Evolutionary conservation across 2,797 vertebrate genomes (phyloP).

Genomic region (Simalia tracyae): DNA sequence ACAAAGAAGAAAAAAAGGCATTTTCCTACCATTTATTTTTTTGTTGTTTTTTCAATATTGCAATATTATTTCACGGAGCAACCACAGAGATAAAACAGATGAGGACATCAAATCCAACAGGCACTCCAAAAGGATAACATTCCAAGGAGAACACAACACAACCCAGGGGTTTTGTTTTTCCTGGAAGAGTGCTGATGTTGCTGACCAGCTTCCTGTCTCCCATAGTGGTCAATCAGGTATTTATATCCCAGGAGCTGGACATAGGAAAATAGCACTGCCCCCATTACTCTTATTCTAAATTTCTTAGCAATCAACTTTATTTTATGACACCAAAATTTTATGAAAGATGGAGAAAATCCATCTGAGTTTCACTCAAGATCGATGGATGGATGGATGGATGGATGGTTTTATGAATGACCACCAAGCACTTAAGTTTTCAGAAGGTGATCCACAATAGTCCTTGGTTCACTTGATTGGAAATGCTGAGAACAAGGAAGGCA

Average conservation of each 20-base stretch:
- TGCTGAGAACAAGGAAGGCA: no score
- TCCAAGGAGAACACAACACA: background rate
- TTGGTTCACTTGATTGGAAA: no score
- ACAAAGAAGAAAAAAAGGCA: slow-evolving; percentile 24
- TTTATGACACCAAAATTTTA: background rate
- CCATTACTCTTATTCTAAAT: background rate
- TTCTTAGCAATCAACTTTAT: background rate
- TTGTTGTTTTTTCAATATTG: background rate
- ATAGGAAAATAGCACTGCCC: background rate
- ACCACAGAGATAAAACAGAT: no score
- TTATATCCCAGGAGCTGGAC: background rate
- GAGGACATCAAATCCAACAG: background rate
- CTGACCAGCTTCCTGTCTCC: background rate
- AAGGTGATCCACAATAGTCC: no score
- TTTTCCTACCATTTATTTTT: background rate
- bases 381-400: no score
- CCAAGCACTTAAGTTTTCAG: no score
- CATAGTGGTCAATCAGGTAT: background rate
- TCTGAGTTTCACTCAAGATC: background rate
- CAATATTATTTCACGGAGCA: background rate
- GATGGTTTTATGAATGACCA: no score
- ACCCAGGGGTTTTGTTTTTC: background rate
- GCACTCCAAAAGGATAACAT: background rate
- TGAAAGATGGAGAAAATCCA: background rate
- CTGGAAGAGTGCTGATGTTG: background rate